Conservation (phyloP, 1,140 invertebrate genomes). For the Cheumatopsyche charites region DNA sequence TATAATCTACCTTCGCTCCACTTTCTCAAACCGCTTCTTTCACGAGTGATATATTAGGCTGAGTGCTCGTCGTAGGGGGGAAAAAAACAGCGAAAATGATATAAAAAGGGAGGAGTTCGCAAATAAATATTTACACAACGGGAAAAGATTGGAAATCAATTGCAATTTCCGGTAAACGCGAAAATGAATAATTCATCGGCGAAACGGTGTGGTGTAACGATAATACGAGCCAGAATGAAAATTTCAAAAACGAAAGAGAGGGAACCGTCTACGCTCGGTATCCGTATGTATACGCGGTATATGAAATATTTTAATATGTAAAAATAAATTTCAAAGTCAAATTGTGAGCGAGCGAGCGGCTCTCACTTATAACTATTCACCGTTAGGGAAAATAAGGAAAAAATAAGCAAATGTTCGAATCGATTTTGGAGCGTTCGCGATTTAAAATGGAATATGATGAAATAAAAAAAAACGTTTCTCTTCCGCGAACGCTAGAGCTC, state of each 20-base stretch:
- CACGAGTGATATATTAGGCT: slow-evolving; percentile 14
- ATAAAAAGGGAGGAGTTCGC: not conserved
- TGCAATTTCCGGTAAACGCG: slow-evolving; percentile 29
- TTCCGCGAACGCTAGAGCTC: too few species aligned
- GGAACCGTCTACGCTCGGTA: too few species aligned
- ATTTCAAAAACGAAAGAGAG: too few species aligned
- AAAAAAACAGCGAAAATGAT: not conserved
- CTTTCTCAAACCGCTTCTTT: not conserved
- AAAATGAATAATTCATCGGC: slow-evolving; percentile 28
- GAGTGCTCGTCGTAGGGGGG: not conserved
- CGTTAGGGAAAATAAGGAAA: not conserved
- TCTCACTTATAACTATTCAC: slow-evolving; percentile 3
- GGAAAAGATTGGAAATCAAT: slow-evolving; percentile 30
- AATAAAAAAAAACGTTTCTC: too few species aligned
- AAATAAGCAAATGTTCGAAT: not conserved
- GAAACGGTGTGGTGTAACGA: slow-evolving; percentile 13
- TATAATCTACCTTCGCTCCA: not conserved
- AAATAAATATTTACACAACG: slow-evolving; percentile 24
- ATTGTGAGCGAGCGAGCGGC: not conserved
- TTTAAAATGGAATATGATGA: too few species aligned
- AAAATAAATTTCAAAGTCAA: slow-evolving; percentile 24
- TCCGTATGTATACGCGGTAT: not conserved
- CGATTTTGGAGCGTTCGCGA: not conserved
- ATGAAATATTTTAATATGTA: slow-evolving; percentile 19
- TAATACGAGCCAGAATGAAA: slow-evolving; percentile 1